phyloP scores from a whole-genome alignment of 1,140 invertebrate species.

The Laupala kohalensis region DNA sequence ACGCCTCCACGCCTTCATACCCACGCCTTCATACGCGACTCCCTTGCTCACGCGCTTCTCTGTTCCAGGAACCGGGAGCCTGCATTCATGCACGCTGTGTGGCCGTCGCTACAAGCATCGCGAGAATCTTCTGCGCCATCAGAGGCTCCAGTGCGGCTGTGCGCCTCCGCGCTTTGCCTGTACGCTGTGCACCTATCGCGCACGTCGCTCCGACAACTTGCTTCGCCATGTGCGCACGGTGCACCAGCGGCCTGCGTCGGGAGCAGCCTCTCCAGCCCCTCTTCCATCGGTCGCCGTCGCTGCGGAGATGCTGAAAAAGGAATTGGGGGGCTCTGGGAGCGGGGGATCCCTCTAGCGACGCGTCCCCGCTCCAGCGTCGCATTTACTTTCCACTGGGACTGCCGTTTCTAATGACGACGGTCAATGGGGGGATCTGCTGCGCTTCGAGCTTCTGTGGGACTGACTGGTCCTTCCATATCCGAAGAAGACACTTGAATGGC shows the following conservation, averaged over 20 bases:
- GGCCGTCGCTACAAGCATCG: slow-evolving; percentile 35
- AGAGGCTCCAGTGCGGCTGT: not conserved
- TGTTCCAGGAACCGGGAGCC: not conserved
- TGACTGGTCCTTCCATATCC: no score
- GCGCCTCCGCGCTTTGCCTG: not conserved
- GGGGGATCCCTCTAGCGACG: not conserved
- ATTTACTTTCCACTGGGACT: no score
- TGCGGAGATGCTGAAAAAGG: not conserved
- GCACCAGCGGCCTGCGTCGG: not conserved
- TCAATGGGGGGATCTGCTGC: no score
- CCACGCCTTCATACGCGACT: no score
- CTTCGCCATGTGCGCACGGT: not conserved
- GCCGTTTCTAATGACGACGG: no score
- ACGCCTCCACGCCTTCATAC: no score
- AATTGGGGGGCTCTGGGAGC: not conserved
- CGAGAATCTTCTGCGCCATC: slow-evolving; percentile 23
- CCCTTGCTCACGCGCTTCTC: not conserved
- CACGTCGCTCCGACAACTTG: not conserved
- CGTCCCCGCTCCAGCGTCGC: not conserved
- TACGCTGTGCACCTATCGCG: not conserved
- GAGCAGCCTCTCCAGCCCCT: not conserved
- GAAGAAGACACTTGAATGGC: no score
- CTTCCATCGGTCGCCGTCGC: not conserved
- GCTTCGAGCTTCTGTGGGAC: no score
- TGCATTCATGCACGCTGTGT: slow-evolving; percentile 20